phyloP scores from a whole-genome alignment of 2,113 vertebrate species.

The Tragelaphus imberbis region DNA sequence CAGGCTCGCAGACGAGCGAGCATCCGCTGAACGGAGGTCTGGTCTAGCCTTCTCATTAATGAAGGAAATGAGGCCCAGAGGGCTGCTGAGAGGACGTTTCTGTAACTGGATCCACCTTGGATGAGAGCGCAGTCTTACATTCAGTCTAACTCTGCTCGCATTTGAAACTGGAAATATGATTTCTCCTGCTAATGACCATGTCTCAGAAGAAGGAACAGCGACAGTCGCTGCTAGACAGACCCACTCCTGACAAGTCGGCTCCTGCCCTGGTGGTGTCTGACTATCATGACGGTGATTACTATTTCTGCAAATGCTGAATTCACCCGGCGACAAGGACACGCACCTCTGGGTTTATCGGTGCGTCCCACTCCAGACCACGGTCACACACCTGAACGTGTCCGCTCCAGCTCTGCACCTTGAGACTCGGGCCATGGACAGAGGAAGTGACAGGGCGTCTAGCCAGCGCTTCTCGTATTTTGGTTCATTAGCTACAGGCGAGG shows the following conservation, averaged over 20 bases:
- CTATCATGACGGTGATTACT: neutral
- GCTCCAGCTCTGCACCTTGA: conserved; percentile 90
- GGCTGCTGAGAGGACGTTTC: neutral
- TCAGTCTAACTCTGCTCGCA: neutral
- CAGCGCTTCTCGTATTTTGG: conserved; percentile 95
- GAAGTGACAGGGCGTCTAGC: conserved; percentile 89
- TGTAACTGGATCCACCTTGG: neutral
- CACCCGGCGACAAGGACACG: neutral
- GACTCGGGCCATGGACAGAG: conserved; percentile 92
- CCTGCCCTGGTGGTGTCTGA: no score
- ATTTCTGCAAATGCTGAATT: neutral
- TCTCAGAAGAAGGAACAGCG: neutral
- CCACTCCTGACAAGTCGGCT: rapidly evolving
- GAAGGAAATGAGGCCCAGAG: neutral
- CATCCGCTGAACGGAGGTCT: neutral
- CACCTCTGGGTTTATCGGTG: conserved; percentile 27
- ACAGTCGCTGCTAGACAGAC: neutral
- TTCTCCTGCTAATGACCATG: neutral
- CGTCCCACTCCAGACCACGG: neutral
- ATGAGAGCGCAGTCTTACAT: neutral
- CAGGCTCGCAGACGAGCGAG: neutral
- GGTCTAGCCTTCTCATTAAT: neutral
- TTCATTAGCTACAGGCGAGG: conserved; percentile 89
- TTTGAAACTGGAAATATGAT: neutral
- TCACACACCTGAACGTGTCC: conserved; percentile 92